These are phyloP conservation scores for Poecilia latipinna DNA, from an alignment of 2,113 vertebrate genomes.

Conservation along the genomic window DNA sequence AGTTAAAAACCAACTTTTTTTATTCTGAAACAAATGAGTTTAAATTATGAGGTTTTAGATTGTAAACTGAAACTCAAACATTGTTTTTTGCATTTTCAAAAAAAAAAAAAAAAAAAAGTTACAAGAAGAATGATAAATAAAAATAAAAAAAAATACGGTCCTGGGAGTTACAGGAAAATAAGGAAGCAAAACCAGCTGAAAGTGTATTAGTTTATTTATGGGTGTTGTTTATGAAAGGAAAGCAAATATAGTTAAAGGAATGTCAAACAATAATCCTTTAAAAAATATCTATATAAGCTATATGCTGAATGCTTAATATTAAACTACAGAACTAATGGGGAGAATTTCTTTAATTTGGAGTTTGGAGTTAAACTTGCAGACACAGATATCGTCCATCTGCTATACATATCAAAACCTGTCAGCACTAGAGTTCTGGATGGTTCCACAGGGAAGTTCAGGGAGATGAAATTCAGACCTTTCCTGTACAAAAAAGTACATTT, in stretches of 20 bases:
- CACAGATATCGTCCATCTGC: conserved; percentile 6
- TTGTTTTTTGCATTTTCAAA: conserved; percentile 30
- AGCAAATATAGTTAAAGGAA: not conserved
- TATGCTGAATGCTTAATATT: not conserved
- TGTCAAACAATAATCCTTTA: not conserved
- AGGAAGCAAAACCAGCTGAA: conserved; percentile 37
- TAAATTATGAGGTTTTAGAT: conserved; percentile 14
- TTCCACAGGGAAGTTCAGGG: not conserved
- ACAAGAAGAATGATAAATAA: conserved; percentile 42
- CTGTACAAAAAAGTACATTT: not conserved
- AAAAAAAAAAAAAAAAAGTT: conserved; percentile 13
- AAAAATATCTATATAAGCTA: too few relatives aligned
- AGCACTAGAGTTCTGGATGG: not conserved
- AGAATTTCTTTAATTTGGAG: conserved; percentile 18
- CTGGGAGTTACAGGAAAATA: not conserved
- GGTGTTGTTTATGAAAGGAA: conserved; percentile 7
- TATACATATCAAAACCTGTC: not conserved
- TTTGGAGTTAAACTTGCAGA: not conserved
- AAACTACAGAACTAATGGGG: not conserved
- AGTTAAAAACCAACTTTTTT: conserved; percentile 22
- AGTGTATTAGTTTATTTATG: conserved; percentile 30
- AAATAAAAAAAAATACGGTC: conserved; percentile 27
- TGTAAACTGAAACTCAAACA: conserved; percentile 21
- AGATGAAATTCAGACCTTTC: not conserved
- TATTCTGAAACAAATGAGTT: conserved; percentile 14